Evolutionary conservation across 2,113 vertebrate genomes (phyloP).

Genomic region (Prionailurus bengalensis): DNA sequence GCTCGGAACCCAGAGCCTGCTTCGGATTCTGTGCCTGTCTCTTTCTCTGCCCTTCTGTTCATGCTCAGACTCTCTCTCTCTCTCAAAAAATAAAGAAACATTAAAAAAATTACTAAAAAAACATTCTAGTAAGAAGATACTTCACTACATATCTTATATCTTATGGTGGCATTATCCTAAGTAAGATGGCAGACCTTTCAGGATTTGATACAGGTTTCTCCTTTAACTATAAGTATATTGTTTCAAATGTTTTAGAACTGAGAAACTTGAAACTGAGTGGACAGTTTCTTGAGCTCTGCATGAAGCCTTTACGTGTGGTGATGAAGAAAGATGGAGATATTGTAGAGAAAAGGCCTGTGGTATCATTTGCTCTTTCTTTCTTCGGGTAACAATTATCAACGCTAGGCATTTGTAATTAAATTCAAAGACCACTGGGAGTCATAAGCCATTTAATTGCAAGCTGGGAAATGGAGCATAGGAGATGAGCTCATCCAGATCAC

Average conservation of each 20-base stretch:
- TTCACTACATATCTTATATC: too few relatives aligned
- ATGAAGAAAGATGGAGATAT: not conserved
- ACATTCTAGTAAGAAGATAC: not conserved
- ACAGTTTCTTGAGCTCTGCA: not conserved
- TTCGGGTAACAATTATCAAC: slow-evolving; percentile 68
- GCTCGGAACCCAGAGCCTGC: too few relatives aligned
- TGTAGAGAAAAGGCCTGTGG: not conserved
- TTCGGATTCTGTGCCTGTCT: too few relatives aligned
- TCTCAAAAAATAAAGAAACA: too few relatives aligned
- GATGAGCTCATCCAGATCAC: slow-evolving; percentile 42
- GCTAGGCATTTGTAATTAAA: slow-evolving; percentile 73
- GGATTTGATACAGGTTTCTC: not conserved
- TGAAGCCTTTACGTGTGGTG: not conserved
- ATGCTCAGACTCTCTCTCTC: too few relatives aligned
- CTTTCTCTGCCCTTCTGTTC: too few relatives aligned
- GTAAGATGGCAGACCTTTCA: not conserved
- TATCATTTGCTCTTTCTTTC: slow-evolving; percentile 55
- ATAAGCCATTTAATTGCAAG: slow-evolving; percentile 69
- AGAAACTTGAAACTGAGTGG: not conserved
- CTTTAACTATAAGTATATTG: not conserved
- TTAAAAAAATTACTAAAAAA: too few relatives aligned
- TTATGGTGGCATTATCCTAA: not conserved
- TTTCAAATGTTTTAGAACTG: not conserved
- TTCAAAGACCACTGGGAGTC: slow-evolving; percentile 64
- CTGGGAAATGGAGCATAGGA: slow-evolving; percentile 65